A percentile compares a stretch with the other conserved stretches of the same genome.
Evolutionary conservation across 2,888 invertebrate genomes (phyloP).

Genomic region (Amblyjoppa fuscipennis): DNA sequence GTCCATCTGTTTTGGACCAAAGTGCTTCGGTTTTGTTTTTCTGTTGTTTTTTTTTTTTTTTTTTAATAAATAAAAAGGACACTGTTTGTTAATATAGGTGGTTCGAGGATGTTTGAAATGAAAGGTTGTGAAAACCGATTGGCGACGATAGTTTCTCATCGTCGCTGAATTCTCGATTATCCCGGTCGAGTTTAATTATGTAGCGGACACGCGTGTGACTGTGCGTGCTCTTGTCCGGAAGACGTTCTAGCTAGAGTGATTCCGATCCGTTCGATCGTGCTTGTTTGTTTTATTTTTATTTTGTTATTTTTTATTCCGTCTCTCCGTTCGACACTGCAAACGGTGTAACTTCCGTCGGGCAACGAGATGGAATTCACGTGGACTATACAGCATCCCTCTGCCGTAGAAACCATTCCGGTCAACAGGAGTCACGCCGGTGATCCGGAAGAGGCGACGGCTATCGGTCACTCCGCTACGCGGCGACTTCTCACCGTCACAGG

Average conservation of each 20-base stretch:
- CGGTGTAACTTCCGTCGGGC: neutral
- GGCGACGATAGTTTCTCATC: constrained; percentile 38
- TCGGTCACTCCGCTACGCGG: constrained; percentile 74
- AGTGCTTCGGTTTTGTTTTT: neutral
- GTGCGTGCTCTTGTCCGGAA: constrained; percentile 39
- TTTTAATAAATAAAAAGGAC: neutral
- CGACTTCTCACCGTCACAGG: constrained; percentile 78
- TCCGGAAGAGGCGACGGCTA: constrained; percentile 72
- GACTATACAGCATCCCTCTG: constrained; percentile 78
- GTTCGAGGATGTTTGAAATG: constrained; percentile 60
- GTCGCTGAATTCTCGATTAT: constrained; percentile 57
- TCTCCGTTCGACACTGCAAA: neutral
- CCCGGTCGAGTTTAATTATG: constrained; percentile 58
- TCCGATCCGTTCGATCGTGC: neutral
- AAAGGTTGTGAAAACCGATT: constrained; percentile 52
- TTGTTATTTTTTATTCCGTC: constrained; percentile 11
- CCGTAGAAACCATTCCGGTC: constrained; percentile 71
- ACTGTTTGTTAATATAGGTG: neutral
- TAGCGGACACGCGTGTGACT: constrained; percentile 62
- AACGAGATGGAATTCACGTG: constrained; percentile 79
- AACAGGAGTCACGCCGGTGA: constrained; percentile 72
- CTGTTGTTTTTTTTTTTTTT: too few species aligned
- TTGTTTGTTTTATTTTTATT: neutral
- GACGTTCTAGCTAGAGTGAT: constrained; percentile 47
- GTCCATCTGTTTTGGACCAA: neutral